phyloP scores from a whole-genome alignment of 2,888 invertebrate species.

The Diadegma fenestrale region DNA sequence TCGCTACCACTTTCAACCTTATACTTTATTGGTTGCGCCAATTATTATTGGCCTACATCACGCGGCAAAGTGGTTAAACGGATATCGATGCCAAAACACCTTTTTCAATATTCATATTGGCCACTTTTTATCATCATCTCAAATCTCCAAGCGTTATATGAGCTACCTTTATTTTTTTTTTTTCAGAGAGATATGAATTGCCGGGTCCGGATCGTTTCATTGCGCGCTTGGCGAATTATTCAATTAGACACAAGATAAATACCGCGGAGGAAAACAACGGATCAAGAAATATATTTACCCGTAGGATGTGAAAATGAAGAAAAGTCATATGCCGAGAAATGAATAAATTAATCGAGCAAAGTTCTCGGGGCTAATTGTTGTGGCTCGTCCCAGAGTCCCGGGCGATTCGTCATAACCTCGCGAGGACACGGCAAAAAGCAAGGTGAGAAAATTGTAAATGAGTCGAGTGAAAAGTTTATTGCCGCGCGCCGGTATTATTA shows the following conservation, averaged over 20 bases:
- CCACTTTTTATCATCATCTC: too few species aligned
- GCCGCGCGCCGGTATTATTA: constrained; percentile 6
- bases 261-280: too few species aligned
- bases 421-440: neutral
- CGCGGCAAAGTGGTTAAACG: neutral
- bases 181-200: neutral
- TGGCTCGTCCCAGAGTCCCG: constrained; percentile 27
- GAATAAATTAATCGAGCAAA: constrained; percentile 55
- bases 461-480: constrained; percentile 34
- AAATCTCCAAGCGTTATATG: too few species aligned
- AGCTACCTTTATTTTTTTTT: too few species aligned
- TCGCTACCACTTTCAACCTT: constrained; percentile 28
- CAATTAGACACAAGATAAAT: too few species aligned
- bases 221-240: too few species aligned
- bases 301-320: too few species aligned
- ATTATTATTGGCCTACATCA: constrained; percentile 37
- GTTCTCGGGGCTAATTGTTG: constrained; percentile 54
- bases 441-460: constrained; percentile 10
- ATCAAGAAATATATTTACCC: too few species aligned
- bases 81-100: constrained; percentile 7
- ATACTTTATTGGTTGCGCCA: constrained; percentile 30
- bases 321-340: too few species aligned
- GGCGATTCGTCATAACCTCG: constrained; percentile 32
- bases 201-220: too few species aligned
- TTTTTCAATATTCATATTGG: constrained; percentile 29